These are phyloP conservation scores for Apis florea DNA, from an alignment of 1,140 invertebrate genomes.

Conservation along the genomic window DNA sequence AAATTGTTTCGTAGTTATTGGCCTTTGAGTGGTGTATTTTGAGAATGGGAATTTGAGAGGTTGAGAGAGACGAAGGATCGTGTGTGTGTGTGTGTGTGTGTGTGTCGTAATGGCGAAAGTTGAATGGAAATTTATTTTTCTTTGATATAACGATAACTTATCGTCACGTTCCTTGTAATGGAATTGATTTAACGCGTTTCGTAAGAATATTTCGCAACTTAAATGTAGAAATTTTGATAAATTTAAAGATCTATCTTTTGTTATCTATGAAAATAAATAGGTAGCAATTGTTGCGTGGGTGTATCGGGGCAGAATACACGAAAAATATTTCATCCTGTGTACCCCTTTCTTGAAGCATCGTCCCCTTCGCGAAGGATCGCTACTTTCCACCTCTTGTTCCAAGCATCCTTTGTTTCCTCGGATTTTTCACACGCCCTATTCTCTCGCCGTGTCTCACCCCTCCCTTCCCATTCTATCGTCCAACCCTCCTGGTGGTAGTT, in stretches of 20 bases:
- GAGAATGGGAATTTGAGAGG: not conserved
- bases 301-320: not conserved
- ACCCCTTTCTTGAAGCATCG: constrained; percentile 34
- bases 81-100: not conserved
- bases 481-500: constrained; percentile 42
- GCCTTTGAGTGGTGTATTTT: no score
- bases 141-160: no score
- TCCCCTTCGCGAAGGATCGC: constrained; percentile 52
- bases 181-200: no score
- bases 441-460: constrained; percentile 34
- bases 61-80: not conserved
- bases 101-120: not conserved
- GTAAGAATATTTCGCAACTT: no score
- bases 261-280: no score
- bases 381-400: constrained; percentile 48
- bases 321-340: constrained; percentile 54
- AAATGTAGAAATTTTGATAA: no score
- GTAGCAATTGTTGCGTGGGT: not conserved
- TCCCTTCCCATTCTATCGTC: constrained; percentile 27
- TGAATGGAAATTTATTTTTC: no score
- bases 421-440: constrained; percentile 70
- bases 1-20: not conserved
- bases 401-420: constrained; percentile 66
- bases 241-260: no score
- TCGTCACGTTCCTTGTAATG: no score